phyloP scores from a whole-genome alignment of 2,888 invertebrate species.

The Scaptomyza cyrtandrae region DNA sequence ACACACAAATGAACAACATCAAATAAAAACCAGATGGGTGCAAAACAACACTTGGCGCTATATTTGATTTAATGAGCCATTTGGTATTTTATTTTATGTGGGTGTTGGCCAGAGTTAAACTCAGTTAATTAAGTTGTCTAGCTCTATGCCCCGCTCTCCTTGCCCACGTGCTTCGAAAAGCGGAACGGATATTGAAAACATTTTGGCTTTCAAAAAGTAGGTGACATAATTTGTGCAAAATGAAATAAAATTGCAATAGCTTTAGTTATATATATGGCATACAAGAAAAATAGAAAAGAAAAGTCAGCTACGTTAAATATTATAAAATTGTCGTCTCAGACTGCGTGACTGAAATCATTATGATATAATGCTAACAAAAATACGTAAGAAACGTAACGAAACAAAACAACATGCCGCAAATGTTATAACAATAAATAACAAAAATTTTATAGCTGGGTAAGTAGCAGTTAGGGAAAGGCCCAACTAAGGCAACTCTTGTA shows the following conservation, averaged over 20 bases:
- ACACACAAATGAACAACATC: no score
- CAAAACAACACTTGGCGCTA: no score
- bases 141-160: neutral
- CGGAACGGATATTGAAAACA: constrained; percentile 67
- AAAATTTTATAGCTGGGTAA: neutral
- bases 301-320: constrained; percentile 18
- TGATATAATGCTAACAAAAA: constrained; percentile 45
- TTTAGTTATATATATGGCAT: neutral
- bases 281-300: constrained; percentile 13
- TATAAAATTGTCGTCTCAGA: constrained; percentile 44
- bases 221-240: constrained; percentile 63
- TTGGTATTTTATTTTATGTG: constrained; percentile 16
- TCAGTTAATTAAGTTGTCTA: constrained; percentile 38
- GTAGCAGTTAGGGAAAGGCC: constrained; percentile 23
- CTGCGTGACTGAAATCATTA: constrained; percentile 70
- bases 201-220: constrained; percentile 28
- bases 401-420: constrained; percentile 20
- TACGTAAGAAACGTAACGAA: constrained; percentile 7
- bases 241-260: no score
- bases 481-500: constrained; percentile 15
- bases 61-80: neutral
- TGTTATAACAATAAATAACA: constrained; percentile 56
- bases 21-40: no score
- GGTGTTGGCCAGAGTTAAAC: constrained; percentile 34
- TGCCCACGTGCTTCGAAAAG: constrained; percentile 51